These are phyloP conservation scores for Cyprinodon variegatus DNA, from an alignment of 2,113 vertebrate genomes.

Conservation along the genomic window DNA sequence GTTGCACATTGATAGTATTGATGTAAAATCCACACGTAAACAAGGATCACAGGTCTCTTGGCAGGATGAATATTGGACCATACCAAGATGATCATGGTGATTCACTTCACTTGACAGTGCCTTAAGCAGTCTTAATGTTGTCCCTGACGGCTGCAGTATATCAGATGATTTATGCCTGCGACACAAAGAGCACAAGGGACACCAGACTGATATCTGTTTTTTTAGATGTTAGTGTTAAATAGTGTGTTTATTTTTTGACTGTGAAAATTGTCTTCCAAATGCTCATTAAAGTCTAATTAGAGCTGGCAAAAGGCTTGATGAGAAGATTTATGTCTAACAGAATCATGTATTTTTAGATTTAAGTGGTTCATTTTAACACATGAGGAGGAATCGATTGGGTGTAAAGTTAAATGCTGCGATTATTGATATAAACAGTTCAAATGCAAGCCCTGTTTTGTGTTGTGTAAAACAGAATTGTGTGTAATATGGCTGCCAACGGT, in stretches of 20 bases:
- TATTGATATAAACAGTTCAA: slow-evolving; percentile 49
- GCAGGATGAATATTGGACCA: background rate
- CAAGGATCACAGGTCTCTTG: background rate
- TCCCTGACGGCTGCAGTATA: background rate
- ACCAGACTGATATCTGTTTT: background rate
- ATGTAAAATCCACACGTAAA: background rate
- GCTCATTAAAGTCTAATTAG: slow-evolving; percentile 4
- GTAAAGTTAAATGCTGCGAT: slow-evolving; percentile 39
- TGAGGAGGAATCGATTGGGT: slow-evolving; percentile 31
- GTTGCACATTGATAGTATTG: background rate
- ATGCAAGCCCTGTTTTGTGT: slow-evolving; percentile 34
- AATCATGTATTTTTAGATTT: slow-evolving; percentile 16
- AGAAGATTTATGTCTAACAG: slow-evolving; percentile 7
- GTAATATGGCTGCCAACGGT: slow-evolving; percentile 30
- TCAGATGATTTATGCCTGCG: slow-evolving; percentile 1
- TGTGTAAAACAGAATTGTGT: slow-evolving; percentile 41
- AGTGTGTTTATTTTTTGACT: background rate
- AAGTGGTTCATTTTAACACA: background rate
- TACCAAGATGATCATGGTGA: background rate
- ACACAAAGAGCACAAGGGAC: background rate
- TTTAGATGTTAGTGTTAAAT: background rate
- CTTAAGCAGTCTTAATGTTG: slow-evolving; percentile 4
- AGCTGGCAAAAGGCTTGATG: background rate
- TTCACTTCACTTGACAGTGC: slow-evolving; percentile 1
- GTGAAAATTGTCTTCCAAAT: background rate